phyloP scores from a whole-genome alignment of 35 echinoderm and acorn worm genomes.

The Nesometra sesokonis region DNA sequence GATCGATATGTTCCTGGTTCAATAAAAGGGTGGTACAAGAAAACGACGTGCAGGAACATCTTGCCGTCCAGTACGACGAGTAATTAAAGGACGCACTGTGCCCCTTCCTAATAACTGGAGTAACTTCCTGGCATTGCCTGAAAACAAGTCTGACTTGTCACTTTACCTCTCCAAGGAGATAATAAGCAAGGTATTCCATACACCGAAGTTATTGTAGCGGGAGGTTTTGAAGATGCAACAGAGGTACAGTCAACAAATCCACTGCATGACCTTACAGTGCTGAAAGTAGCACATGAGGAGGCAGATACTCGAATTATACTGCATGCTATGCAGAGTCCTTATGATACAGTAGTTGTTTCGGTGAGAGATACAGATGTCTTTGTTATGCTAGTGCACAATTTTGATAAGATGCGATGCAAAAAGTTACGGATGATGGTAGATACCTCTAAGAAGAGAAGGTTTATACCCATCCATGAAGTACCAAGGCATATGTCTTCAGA shows the following conservation, averaged over 20 bases:
- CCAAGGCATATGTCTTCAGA: background rate
- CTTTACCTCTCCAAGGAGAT: no score
- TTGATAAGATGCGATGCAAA: constrained; percentile 6
- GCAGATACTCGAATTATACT: constrained; percentile 10
- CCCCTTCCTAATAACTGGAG: no score
- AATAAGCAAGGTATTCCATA: no score
- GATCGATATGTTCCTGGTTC: no score
- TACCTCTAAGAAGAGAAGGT: background rate
- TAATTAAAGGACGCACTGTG: no score
- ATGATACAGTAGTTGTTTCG: constrained; percentile 7
- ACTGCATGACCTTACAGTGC: constrained; percentile 1
- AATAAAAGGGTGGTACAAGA: no score
- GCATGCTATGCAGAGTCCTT: constrained; percentile 8
- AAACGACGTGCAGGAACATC: no score
- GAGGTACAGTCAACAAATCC: constrained; percentile 1
- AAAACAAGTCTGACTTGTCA: no score
- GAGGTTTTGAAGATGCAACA: constrained; percentile 8
- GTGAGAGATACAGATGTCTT: constrained; percentile 11
- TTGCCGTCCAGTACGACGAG: no score
- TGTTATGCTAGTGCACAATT: background rate
- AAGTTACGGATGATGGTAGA: constrained; percentile 5
- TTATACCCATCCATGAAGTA: constrained; percentile 9
- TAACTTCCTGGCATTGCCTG: no score
- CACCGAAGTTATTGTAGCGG: no score
- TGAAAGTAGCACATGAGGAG: constrained; percentile 6